Evolutionary conservation across 2,888 invertebrate species (phyloP).

Genomic region (Watsonalla binaria): DNA sequence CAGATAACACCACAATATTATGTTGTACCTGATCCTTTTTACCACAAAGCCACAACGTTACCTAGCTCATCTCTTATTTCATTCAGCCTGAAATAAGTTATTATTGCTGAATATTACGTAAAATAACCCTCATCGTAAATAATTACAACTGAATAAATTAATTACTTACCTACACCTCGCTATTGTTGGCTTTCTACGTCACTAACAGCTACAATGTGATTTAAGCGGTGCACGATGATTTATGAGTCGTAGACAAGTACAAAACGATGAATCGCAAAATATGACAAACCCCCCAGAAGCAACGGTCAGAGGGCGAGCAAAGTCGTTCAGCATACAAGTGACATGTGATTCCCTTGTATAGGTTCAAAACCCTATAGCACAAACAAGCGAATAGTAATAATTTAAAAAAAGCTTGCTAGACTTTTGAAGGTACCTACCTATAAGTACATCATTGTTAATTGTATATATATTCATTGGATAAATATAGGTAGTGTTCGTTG

Average conservation of each 20-base stretch:
- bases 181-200: neutral
- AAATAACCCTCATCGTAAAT: neutral
- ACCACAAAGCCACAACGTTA: constrained; percentile 17
- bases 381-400: no score
- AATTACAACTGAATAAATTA: no score
- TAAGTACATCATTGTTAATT: no score
- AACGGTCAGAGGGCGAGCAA: constrained; percentile 23
- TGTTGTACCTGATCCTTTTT: constrained; percentile 1
- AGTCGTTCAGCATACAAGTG: constrained; percentile 9
- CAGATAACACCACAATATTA: constrained; percentile 10
- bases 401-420: no score
- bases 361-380: no score
- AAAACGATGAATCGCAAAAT: constrained; percentile 4
- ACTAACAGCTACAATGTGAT: neutral
- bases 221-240: neutral
- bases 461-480: no score
- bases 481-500: no score
- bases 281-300: constrained; percentile 39
- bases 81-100: neutral
- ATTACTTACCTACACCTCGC: neutral
- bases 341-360: no score
- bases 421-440: no score
- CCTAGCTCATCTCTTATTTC: neutral
- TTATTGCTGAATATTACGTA: no score
- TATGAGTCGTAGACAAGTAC: neutral